A percentile compares a stretch with the other conserved stretches of the same genome.
phyloP scores from a whole-genome alignment of 2,888 invertebrate genomes.

The Ferrisia virgata region DNA sequence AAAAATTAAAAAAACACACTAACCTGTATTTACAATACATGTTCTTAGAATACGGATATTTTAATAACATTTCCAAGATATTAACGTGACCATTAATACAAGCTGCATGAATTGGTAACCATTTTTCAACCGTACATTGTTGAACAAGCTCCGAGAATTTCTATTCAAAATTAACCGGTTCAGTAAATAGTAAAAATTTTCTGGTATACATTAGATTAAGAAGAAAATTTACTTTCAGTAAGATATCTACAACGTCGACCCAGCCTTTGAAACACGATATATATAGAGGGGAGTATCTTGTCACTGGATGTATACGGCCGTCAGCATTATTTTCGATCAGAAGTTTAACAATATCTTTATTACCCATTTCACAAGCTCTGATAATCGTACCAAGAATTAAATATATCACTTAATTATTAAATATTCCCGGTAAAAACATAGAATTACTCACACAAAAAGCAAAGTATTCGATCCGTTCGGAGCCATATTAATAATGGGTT shows the following conservation, averaged over 20 bases:
- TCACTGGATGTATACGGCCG: conserved; percentile 83
- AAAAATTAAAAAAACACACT: conserved; percentile 40
- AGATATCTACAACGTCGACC: conserved; percentile 56
- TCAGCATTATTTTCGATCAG: conserved; percentile 81
- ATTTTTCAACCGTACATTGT: conserved; percentile 85
- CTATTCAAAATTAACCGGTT: conserved; percentile 52
- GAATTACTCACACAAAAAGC: conserved; percentile 75
- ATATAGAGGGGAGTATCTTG: conserved; percentile 88
- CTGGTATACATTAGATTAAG: not conserved
- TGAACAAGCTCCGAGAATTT: conserved; percentile 80
- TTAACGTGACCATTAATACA: conserved; percentile 81
- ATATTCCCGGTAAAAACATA: not conserved
- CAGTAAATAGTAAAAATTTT: not conserved
- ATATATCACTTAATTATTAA: no score
- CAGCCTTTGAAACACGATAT: conserved; percentile 76
- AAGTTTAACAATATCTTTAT: conserved; percentile 70
- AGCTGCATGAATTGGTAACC: conserved; percentile 90
- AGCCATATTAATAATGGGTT: conserved; percentile 78
- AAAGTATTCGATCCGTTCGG: conserved; percentile 84
- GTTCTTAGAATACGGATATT: conserved; percentile 72
- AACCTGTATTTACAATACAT: conserved; percentile 63
- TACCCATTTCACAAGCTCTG: conserved; percentile 84
- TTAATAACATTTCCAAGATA: conserved; percentile 74
- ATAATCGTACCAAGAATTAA: not conserved
- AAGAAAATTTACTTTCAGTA: conserved; percentile 55